Percentiles rank a stretch among this genome's conserved stretches.
These are phyloP conservation scores for Halocynthia roretzi DNA, from an alignment of 23 tunicate species.

Conservation along the genomic window DNA sequence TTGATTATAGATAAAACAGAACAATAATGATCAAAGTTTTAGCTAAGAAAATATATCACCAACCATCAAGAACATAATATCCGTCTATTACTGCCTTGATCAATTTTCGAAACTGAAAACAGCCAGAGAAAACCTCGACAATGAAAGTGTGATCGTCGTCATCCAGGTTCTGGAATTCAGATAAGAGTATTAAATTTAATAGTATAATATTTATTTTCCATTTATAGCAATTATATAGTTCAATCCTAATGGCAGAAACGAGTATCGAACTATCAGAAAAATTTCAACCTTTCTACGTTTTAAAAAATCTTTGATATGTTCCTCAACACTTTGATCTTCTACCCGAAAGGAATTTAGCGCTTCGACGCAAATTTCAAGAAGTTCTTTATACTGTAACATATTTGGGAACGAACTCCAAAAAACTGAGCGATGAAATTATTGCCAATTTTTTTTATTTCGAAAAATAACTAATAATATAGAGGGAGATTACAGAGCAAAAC, in stretches of 20 bases:
- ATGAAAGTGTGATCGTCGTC: conserved; percentile 82
- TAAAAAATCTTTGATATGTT: conserved; percentile 55
- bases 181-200: too few species aligned
- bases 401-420: neutral
- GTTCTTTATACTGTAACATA: conserved; percentile 61
- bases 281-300: conserved; percentile 52
- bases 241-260: neutral
- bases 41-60: neutral
- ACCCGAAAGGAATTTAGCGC: conserved; percentile 46
- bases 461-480: too few species aligned
- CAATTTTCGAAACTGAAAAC: conserved; percentile 51
- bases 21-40: neutral
- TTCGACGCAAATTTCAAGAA: conserved; percentile 52
- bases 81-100: conserved; percentile 63
- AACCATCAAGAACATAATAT: conserved; percentile 66
- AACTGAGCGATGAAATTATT: too few species aligned
- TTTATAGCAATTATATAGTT: neutral
- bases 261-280: neutral
- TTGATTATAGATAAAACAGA: neutral
- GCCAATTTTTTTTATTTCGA: too few species aligned
- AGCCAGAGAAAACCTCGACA: conserved; percentile 89
- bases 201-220: too few species aligned
- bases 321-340: conserved; percentile 79
- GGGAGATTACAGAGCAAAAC: too few species aligned
- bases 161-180: conserved; percentile 32